These are phyloP conservation scores for Limulus polyphemus DNA, from an alignment of 2,888 invertebrate genomes.

Conservation along the genomic window DNA sequence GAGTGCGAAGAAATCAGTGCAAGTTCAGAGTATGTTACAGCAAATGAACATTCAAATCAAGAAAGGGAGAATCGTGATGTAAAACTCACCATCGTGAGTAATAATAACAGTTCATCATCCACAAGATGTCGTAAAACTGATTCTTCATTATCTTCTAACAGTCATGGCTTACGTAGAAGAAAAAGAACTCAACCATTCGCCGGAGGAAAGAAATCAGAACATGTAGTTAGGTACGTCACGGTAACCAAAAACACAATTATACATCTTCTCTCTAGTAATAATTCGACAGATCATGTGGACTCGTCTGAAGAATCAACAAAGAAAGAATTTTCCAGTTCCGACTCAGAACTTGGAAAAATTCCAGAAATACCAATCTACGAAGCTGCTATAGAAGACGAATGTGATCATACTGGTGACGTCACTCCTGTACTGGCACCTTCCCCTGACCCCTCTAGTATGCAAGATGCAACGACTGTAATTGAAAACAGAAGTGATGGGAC, in stretches of 20 bases:
- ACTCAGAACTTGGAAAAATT: background rate
- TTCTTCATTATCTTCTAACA: too few relatives aligned
- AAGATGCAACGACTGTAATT: slow-evolving; percentile 21
- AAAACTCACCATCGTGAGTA: too few relatives aligned
- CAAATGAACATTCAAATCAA: slow-evolving; percentile 15
- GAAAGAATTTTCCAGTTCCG: slow-evolving; percentile 8
- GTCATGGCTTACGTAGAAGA: too few relatives aligned
- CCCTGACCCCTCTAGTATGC: slow-evolving; percentile 20
- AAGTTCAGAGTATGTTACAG: slow-evolving; percentile 22
- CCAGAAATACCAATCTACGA: too few relatives aligned
- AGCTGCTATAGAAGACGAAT: too few relatives aligned
- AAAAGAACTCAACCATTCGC: too few relatives aligned
- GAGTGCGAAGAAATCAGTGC: slow-evolving; percentile 14
- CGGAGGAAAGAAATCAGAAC: too few relatives aligned
- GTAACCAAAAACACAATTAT: too few relatives aligned
- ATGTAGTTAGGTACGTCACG: too few relatives aligned
- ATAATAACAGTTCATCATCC: too few relatives aligned
- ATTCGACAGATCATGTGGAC: slow-evolving; percentile 12
- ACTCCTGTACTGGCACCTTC: slow-evolving; percentile 20
- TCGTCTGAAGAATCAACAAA: slow-evolving; percentile 24
- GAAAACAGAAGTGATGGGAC: slow-evolving; percentile 6
- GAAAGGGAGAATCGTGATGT: background rate
- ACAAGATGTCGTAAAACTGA: too few relatives aligned
- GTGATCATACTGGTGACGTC: slow-evolving; percentile 7
- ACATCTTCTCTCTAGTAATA: too few relatives aligned